These are phyloP conservation scores for Solea senegalensis DNA, from an alignment of 2,113 vertebrate genomes.

Conservation along the genomic window DNA sequence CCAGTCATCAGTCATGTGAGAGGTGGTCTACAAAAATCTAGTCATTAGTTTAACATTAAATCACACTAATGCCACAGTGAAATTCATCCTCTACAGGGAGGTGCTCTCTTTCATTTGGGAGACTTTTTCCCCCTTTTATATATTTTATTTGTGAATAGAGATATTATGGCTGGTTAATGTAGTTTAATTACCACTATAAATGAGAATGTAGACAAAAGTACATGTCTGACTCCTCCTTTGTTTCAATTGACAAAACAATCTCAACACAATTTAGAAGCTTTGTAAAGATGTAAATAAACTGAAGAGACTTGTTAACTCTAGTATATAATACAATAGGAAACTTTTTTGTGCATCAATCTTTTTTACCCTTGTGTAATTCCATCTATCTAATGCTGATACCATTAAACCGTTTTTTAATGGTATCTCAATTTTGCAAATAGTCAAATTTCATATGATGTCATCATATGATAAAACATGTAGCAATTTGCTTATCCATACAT, in stretches of 20 bases:
- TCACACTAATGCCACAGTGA: constrained; percentile 30
- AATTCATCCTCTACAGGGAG: constrained; percentile 13
- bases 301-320: too few species aligned
- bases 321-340: too few species aligned
- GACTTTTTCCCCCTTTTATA: not conserved
- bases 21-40: constrained; percentile 23
- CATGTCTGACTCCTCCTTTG: not conserved
- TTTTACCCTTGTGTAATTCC: too few species aligned
- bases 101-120: constrained; percentile 1
- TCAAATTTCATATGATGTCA: too few species aligned
- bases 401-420: too few species aligned
- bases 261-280: not conserved
- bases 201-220: not conserved
- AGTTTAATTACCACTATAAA: not conserved
- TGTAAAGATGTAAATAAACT: too few species aligned
- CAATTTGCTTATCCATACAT: too few species aligned
- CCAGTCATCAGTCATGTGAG: constrained; percentile 41
- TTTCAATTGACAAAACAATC: not conserved
- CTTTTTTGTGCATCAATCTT: too few species aligned
- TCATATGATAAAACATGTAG: too few species aligned
- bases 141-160: too few species aligned
- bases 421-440: too few species aligned
- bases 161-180: not conserved
- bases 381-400: too few species aligned
- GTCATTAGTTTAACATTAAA: constrained; percentile 44